phyloP scores from a whole-genome alignment of 37 sponge, comb jelly and placozoan genomes.

The Corticium candelabrum region DNA sequence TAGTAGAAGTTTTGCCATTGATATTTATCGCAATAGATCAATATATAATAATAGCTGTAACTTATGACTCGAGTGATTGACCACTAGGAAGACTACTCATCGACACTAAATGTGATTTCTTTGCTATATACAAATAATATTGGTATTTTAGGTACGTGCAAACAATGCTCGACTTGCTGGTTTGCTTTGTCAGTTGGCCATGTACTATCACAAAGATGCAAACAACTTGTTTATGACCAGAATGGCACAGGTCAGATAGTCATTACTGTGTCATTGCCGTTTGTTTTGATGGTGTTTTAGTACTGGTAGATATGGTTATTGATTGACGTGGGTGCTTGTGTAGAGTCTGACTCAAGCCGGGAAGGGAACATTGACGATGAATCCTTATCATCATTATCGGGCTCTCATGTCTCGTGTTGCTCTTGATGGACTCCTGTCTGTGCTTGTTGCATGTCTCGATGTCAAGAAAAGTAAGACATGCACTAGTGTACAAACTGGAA shows the following conservation, averaged over 20 bases:
- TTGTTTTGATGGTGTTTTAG: too few relatives aligned
- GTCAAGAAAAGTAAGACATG: constrained; percentile 73
- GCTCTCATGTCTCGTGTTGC: constrained; percentile 75
- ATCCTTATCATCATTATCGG: constrained; percentile 87
- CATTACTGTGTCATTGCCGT: too few relatives aligned
- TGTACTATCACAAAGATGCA: constrained; percentile 93
- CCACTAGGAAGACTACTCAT: too few relatives aligned
- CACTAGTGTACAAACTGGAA: too few relatives aligned
- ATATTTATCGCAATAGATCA: too few relatives aligned
- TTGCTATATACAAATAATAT: background rate
- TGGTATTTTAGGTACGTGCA: constrained; percentile 46
- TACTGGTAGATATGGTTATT: too few relatives aligned
- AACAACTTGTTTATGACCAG: constrained; percentile 84
- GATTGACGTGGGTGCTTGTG: too few relatives aligned
- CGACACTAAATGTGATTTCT: too few relatives aligned
- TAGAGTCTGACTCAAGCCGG: constrained; percentile 79
- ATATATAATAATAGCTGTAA: too few relatives aligned
- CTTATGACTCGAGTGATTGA: too few relatives aligned
- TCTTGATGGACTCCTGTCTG: constrained; percentile 68
- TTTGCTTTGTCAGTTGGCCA: constrained; percentile 86
- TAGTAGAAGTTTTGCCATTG: too few relatives aligned
- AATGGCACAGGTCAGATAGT: constrained; percentile 91
- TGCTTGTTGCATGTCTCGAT: constrained; percentile 67
- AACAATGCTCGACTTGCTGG: constrained; percentile 91
- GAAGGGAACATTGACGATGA: constrained; percentile 92